phyloP scores from a whole-genome alignment of 2,888 invertebrate species.

The Athrips mouffetella region DNA sequence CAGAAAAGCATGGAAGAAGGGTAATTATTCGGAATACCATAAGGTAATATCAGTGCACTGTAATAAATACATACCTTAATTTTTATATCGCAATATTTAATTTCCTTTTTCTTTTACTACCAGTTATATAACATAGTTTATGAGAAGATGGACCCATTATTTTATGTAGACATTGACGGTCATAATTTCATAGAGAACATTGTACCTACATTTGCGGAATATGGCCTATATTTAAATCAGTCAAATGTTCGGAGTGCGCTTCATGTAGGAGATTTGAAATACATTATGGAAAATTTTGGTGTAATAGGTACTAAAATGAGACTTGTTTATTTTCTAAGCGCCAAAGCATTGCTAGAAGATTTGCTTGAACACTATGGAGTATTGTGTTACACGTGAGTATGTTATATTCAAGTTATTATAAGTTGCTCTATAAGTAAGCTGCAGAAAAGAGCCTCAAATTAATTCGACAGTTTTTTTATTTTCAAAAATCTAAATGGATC shows the following conservation, averaged over 20 bases:
- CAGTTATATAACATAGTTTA: not conserved
- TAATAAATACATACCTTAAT: no score
- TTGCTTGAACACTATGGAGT: constrained; percentile 14
- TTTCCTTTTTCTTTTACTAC: not conserved
- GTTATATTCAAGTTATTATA: no score
- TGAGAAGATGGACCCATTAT: not conserved
- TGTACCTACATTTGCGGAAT: no score
- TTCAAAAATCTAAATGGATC: no score
- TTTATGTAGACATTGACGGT: not conserved
- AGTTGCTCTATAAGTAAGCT: no score
- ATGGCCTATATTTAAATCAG: not conserved
- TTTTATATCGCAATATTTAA: no score
- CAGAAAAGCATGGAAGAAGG: not conserved
- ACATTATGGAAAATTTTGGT: no score
- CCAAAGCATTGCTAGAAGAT: constrained; percentile 3
- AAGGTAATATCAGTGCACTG: not conserved
- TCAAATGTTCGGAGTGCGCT: not conserved
- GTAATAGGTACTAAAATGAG: no score
- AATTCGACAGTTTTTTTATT: no score
- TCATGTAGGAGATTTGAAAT: not conserved
- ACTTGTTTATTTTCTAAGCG: no score
- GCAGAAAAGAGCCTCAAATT: no score
- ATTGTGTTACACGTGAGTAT: not conserved
- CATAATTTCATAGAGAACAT: not conserved
- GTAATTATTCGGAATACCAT: not conserved